Percentiles rank a stretch among this genome's conserved stretches.
Conservation (phyloP, 2,888 invertebrate genomes). For the Hirtodrosophila histrioides region DNA sequence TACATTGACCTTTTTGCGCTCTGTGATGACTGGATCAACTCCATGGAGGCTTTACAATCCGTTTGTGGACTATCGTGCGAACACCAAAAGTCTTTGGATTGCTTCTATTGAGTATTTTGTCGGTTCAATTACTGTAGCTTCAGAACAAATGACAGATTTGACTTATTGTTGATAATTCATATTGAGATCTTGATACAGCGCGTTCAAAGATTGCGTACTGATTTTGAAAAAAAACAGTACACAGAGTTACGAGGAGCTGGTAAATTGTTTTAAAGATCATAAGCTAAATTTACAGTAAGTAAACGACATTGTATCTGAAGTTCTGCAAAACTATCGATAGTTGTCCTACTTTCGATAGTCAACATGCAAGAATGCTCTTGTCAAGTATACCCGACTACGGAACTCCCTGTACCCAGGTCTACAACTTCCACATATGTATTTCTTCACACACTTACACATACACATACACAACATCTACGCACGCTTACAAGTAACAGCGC, state of each 20-base stretch:
- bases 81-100: slow-evolving; percentile 22
- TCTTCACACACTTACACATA: too few relatives aligned
- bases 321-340: neutral
- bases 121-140: neutral
- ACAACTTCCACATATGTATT: too few relatives aligned
- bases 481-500: too few relatives aligned
- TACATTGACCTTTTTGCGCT: slow-evolving; percentile 24
- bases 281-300: slow-evolving; percentile 42
- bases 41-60: slow-evolving; percentile 50
- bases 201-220: slow-evolving; percentile 23
- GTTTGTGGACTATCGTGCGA: slow-evolving; percentile 26
- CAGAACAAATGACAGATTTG: slow-evolving; percentile 26
- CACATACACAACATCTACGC: too few relatives aligned
- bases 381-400: too few relatives aligned
- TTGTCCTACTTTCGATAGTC: too few relatives aligned
- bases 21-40: slow-evolving; percentile 19
- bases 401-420: too few relatives aligned
- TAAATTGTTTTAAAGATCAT: slow-evolving; percentile 48
- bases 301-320: too few relatives aligned
- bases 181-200: slow-evolving; percentile 28
- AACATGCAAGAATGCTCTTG: too few relatives aligned
- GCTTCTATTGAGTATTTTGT: slow-evolving; percentile 13
- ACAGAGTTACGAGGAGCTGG: slow-evolving; percentile 23
- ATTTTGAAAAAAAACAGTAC: neutral
- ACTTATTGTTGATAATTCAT: slow-evolving; percentile 36